Base-by-base conservation (phyloP, 2,113 vertebrate genomes). In the Nyctereutes procyonoides region DNA sequence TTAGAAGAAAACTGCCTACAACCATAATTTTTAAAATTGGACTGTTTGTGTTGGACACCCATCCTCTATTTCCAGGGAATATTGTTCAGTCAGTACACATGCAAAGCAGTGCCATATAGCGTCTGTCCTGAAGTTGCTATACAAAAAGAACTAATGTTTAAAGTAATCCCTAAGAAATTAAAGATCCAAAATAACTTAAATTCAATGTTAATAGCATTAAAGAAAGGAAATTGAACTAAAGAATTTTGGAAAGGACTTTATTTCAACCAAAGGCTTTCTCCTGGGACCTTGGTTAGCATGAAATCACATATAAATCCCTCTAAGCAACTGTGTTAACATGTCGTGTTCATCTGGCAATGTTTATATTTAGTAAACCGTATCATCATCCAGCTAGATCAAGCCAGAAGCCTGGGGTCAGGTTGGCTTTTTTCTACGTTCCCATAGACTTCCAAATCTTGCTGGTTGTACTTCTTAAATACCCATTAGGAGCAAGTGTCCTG, bases 161-260 rank as follows among this genome's bases (percentile, higher is more conserved):
- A 90, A 93, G 43, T 97, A 77, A 94, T 74, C 17, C 55, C 11
- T 19, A 60, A 43, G 35, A 93, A 90, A 20, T 26, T 86, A 62
- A 76, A n/a, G 38, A 24, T 8, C 2, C 24, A 71, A 28, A 74
- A 95, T 53, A 94, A 95, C 63, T 30, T 88, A 93, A 43, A n/a
- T 90, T 73, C 71, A 62, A 84, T 67, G 93, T 94, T n/a, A 67
- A 65, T 58, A 77, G n/a, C 65, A 84, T 62, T 82, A 80, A 90
- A 53, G 14, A 60, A 69, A 82, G 19, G 35, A 90, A 94, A 88
- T 55, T 69, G 3, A 1, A 82, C 48, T 56, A 74, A 84, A 88
- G 63, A 12, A 77, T 85, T 96, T 93, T n/a, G 38, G 48, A 58
- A 96, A 79, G 30, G 30, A 69, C 86, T 67, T 93, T 82, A 83